A percentile compares a stretch with the other conserved stretches of the same genome.
Conservation (phyloP, 2,888 invertebrate species). For the Rhagium mordax region DNA sequence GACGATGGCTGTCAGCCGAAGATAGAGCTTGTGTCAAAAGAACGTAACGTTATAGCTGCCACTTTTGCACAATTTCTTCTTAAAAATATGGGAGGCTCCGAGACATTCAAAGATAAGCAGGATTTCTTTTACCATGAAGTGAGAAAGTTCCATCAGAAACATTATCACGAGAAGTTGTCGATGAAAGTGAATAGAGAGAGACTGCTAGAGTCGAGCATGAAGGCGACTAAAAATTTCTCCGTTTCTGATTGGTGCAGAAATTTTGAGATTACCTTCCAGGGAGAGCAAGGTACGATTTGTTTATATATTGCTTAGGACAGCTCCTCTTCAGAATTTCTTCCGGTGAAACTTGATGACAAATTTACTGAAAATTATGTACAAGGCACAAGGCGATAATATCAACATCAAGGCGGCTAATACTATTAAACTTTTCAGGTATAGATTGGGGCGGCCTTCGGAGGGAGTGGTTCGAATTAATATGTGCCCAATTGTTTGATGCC, state of each 20-base stretch:
- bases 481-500: constrained; percentile 89
- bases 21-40: constrained; percentile 85
- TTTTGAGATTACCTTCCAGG: constrained; percentile 93
- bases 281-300: constrained; percentile 95
- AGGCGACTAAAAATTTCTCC: constrained; percentile 87
- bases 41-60: constrained; percentile 92
- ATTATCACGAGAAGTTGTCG: constrained; percentile 88
- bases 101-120: constrained; percentile 83
- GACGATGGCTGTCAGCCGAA: constrained; percentile 94
- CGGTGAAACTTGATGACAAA: too few relatives aligned
- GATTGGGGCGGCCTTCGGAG: constrained; percentile 95
- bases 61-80: constrained; percentile 92
- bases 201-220: constrained; percentile 87
- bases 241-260: constrained; percentile 96
- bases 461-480: constrained; percentile 95
- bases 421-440: constrained; percentile 75
- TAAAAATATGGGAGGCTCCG: constrained; percentile 95
- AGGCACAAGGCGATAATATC: too few relatives aligned
- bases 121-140: constrained; percentile 81
- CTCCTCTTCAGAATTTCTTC: too few relatives aligned
- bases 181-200: constrained; percentile 88
- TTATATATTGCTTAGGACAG: too few relatives aligned
- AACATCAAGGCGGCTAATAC: not conserved
- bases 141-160: constrained; percentile 88
- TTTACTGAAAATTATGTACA: not conserved